Evolutionary conservation across 2,797 vertebrate species (phyloP), one percentile per base, ranked within the genome.

Genomic region (Synanceia verrucosa): DNA sequence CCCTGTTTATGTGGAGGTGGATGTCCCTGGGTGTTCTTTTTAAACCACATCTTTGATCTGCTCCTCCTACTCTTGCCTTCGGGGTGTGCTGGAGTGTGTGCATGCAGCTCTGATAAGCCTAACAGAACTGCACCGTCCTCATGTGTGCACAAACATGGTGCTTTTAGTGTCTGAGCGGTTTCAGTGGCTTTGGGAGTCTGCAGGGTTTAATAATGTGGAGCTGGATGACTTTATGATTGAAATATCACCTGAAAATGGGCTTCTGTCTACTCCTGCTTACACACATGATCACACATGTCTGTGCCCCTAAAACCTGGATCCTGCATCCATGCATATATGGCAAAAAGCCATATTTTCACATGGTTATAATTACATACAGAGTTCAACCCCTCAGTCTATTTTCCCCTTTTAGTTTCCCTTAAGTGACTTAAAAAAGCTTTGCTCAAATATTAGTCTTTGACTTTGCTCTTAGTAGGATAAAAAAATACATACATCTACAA

Each of bases 1-100:
- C 89, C 87, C 76, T 88, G 88, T 92, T 92, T 92, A 86, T 85
- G 89, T 83, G 88, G 84, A 91, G 85, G 83, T 90, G 85, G 89
- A 82, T 85, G 90, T 92, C 86, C 86, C 85, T 62, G 79, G 73
- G 74, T 82, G 84, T 85, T 90, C 75, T 79, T 86, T 82, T 88
- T 80, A 75, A 91, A 86, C 81, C 84, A 83, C 77, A 83, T 67
- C 87, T 91, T 92, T 93, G 89, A 93, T 90, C 81, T 34, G 61
- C 82, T 83, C 74, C 86, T 81, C 78, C 81, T 47, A 58, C 76
- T 84, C 80, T 79, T 52, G 70, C 75, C 60, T 62, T 21, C 4
- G 67, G n/a, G n/a, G 66, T 71, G 70, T 52, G 72, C 24, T 9
- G 12, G 65, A 65, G 65, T 79, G 67, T 55, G 65, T 24, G 44